These are phyloP conservation scores for Diglossa cyanea DNA, from an alignment of 2,797 vertebrate species.

Conservation along the genomic window DNA sequence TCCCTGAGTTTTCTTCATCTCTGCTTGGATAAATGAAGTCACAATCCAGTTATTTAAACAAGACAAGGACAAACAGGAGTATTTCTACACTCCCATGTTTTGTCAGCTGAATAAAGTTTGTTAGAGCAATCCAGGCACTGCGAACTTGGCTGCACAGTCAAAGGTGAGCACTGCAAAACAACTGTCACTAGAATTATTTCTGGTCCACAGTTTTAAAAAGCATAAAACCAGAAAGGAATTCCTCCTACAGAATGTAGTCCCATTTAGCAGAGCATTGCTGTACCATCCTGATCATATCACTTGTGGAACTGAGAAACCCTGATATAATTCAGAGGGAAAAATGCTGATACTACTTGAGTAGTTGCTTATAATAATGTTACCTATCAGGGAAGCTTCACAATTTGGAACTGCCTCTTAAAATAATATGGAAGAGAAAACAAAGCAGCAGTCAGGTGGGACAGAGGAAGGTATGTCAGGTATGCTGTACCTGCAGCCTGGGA, in stretches of 20 bases:
- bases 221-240: not conserved
- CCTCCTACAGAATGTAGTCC: not conserved
- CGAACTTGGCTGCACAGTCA: not conserved
- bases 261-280: not conserved
- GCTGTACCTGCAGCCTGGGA: not conserved
- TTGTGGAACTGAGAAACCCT: not conserved
- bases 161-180: not conserved
- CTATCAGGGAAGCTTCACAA: not conserved
- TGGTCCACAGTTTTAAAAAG: not conserved
- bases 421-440: not conserved
- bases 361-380: not conserved
- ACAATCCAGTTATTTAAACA: not conserved
- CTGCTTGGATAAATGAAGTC: not conserved
- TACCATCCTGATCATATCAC: not conserved
- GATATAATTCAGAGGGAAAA: not conserved
- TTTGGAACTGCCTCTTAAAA: not conserved
- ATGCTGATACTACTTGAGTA: not conserved
- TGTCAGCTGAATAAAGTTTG: not conserved
- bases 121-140: not conserved
- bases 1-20: not conserved
- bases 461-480: not conserved
- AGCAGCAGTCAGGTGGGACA: not conserved
- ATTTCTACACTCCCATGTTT: not conserved
- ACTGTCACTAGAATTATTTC: not conserved
- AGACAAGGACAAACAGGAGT: not conserved